A percentile compares a stretch with the other conserved stretches of the same genome.
Evolutionary conservation across 2,888 invertebrate species (phyloP).

Genomic region (Drosophila fulvimacula): DNA sequence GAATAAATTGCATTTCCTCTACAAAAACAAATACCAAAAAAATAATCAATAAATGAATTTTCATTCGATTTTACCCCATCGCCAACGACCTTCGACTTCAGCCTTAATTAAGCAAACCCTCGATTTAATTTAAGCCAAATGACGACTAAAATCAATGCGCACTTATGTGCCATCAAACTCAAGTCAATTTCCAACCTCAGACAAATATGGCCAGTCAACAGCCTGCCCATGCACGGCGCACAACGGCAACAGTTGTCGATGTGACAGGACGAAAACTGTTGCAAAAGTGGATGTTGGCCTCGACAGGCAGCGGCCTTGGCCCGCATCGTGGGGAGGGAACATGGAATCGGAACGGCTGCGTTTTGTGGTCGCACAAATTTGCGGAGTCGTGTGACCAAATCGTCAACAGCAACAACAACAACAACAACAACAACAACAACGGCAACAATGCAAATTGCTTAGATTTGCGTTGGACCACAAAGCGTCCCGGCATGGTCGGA

Average conservation of each 20-base stretch:
- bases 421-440: too few relatives aligned
- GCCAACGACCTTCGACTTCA: background rate
- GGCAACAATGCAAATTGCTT: conserved; percentile 72
- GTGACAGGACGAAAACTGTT: conserved; percentile 36
- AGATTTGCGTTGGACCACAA: conserved; percentile 75
- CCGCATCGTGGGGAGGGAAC: background rate
- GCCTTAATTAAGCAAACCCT: background rate
- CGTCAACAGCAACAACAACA: conserved; percentile 59
- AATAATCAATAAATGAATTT: background rate
- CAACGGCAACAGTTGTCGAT: conserved; percentile 28
- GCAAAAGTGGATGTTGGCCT: conserved; percentile 1
- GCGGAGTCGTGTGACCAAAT: conserved; percentile 55
- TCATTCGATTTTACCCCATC: background rate
- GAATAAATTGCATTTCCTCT: background rate
- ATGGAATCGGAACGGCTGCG: conserved; percentile 14
- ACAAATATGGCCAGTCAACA: conserved; percentile 38
- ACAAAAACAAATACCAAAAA: too few relatives aligned
- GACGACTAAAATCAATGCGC: background rate
- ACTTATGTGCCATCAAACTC: background rate
- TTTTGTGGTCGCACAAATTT: conserved; percentile 66
- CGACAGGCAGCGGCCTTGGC: conserved; percentile 38
- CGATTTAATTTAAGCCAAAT: background rate
- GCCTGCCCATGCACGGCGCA: conserved; percentile 6
- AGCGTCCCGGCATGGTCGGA: conserved; percentile 50
- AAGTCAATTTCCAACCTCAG: conserved; percentile 1